Base-by-base conservation (phyloP, 2,888 invertebrate genomes). In the Argyresthia goedartella region DNA sequence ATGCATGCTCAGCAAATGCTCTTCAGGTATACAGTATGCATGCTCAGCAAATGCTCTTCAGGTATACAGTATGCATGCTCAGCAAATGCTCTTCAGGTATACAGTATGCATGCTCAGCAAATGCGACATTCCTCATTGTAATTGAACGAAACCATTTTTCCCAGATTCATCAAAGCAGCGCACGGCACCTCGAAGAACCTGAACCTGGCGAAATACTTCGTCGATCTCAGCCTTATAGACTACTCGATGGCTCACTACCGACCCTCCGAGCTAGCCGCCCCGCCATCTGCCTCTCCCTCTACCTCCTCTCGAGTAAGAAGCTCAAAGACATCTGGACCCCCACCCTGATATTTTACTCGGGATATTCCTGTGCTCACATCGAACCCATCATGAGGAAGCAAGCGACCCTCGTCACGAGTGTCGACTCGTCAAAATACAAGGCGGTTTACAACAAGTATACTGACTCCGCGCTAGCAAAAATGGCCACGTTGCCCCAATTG, bases 121-220 rank as follows among this genome's bases (percentile, higher is more conserved):
- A n/a, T n/a, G n/a, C n/a, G n/a, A n/a, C n/a, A n/a, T n/a, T n/a
- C n/a, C n/a, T n/a, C n/a, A n/a, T n/a, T n/a, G n/a, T n/a, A 25
- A 25, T 25, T 25, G 3, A 25, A 25, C 25, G 6, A 25, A 25
- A 25, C 2, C 16, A n/a, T n/a, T n/a, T 39, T 8, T 14, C 39
- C 48, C 73, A 93, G 92, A 62, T 89, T 87, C 62, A 84, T 87
- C 8, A 89, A 89, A 65, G 88, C 90, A 9, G 88, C 88, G 0
- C 82, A 86, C 47, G 94, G 93, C 1, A 74, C 77, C 14, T 72
- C 82, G 2, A 77, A 78, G 64, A 91, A 91, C 61, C 95, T 96
- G 69, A 91, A 92, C 52, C 84, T 96, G 75, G 95, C 95, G 11
- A 98, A 99, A 81, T 99, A 96, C 73, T 90, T 98, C 54, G 89